Percentiles rank a stretch among this genome's conserved stretches.
Conservation (phyloP, 2,113 vertebrate species). For the Syrrhaptes paradoxus region DNA sequence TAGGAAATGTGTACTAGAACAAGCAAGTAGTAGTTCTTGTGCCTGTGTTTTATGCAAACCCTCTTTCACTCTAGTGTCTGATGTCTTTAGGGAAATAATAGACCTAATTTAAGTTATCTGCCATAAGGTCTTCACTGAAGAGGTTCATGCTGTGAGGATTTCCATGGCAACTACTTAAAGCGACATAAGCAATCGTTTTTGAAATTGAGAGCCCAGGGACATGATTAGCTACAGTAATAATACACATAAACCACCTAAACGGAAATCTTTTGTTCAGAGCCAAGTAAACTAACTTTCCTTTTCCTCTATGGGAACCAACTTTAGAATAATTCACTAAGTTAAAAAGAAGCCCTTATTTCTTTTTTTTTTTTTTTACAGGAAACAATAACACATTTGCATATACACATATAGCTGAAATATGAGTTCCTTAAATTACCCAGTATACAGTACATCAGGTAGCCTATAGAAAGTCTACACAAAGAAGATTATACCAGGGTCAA, state of each 20-base stretch:
- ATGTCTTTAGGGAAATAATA: conserved; percentile 1
- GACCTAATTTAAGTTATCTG: conserved; percentile 7
- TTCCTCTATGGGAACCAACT: not conserved
- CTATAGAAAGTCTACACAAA: not conserved
- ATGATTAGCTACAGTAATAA: not conserved
- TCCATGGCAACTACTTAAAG: conserved; percentile 57
- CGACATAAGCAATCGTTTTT: not conserved
- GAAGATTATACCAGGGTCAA: not conserved
- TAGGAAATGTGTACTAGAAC: not conserved
- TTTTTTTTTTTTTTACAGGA: not conserved
- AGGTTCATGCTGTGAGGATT: conserved; percentile 29
- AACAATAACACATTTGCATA: not conserved
- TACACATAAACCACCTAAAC: not conserved
- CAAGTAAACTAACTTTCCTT: not conserved
- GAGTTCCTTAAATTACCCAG: not conserved
- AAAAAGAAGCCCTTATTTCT: not conserved
- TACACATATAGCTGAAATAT: not conserved
- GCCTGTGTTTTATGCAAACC: not conserved
- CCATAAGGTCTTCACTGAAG: conserved; percentile 20
- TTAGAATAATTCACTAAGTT: not conserved
- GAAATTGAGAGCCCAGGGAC: conserved; percentile 15
- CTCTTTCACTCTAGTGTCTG: not conserved
- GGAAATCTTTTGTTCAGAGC: not conserved
- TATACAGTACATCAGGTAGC: not conserved
- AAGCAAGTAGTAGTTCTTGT: not conserved